These are phyloP conservation scores for Tyto alba DNA, from an alignment of 2,113 vertebrate genomes.

Conservation along the genomic window DNA sequence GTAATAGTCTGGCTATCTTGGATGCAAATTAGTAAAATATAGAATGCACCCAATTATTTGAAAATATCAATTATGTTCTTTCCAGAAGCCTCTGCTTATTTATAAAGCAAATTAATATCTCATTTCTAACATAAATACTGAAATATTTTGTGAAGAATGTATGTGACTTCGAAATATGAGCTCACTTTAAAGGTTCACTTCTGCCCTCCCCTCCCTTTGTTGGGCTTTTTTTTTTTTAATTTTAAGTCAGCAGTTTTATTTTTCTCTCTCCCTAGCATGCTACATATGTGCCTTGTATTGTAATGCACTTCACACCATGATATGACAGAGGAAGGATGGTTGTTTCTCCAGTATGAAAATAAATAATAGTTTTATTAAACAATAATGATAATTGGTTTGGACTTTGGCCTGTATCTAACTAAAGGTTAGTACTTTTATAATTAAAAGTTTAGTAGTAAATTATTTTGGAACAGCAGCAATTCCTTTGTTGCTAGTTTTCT, in stretches of 20 bases:
- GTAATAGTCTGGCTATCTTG: background rate
- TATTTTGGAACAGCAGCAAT: background rate
- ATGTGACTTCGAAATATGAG: background rate
- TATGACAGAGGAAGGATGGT: background rate
- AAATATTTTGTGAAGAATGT: background rate
- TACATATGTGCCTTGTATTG: background rate
- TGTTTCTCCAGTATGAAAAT: background rate
- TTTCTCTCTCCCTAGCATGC: background rate
- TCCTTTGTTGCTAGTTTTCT: background rate
- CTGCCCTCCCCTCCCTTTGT: fast-evolving
- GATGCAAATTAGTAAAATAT: background rate
- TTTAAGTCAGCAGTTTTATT: background rate
- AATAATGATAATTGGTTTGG: background rate
- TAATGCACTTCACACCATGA: background rate
- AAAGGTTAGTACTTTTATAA: too few species aligned
- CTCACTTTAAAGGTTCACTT: background rate
- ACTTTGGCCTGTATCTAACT: background rate
- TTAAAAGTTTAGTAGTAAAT: background rate
- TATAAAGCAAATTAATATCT: background rate
- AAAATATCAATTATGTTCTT: background rate
- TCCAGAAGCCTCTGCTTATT: background rate
- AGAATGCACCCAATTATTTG: background rate
- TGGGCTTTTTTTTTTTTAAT: background rate
- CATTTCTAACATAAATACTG: background rate
- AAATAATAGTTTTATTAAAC: background rate